Evolutionary conservation across 2,888 invertebrate species (phyloP), one percentile per base, ranked within the genome.

Genomic region (Acleris cristana): DNA sequence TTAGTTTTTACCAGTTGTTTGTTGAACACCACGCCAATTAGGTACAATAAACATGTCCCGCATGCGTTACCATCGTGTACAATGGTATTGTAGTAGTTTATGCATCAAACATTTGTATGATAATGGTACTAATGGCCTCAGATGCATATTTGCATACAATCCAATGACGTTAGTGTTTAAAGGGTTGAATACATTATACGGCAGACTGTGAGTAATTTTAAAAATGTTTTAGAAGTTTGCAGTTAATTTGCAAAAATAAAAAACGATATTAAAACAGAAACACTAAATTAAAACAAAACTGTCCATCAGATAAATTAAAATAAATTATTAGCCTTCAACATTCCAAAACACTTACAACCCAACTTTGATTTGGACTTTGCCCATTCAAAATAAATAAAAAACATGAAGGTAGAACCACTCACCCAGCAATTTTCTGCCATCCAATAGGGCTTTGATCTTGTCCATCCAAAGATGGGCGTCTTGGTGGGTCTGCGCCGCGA

Each of bases 401-500:
- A 70, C 54, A 67, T 65, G 71, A 64, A 69, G 69, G 70, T 70
- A 71, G 65, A 62, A 52, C 18, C 40, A 79, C 84, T 87, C 69
- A 92, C 90, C 81, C 72, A 85, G 74, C 77, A 87, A 69, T 76
- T 90, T 83, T 81, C 86, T 78, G 75, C 90, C 83, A 79, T 89
- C 80, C 26, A 95, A 77, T 71, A 95, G 85, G 69, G 88, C 84
- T 69, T 94, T 87, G 56, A 95, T 94, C 70, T 94, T 94, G 14
- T 93, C 90, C 94, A 96, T 96, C 96, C 96, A 96, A 59, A 90
- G 79, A 76, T 96, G 95, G 7, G 94, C 93, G 69, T 96, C 95
- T 21, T 94, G 94, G 71, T 95, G 94, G 0, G 94, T 94, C 64
- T 84, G 90, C 0, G 95, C 95, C 0, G 95, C 95, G 67, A 96